Evolutionary conservation across 2,888 invertebrate species (phyloP), one percentile per base, ranked within the genome.

Genomic region (Chalcis sispes): DNA sequence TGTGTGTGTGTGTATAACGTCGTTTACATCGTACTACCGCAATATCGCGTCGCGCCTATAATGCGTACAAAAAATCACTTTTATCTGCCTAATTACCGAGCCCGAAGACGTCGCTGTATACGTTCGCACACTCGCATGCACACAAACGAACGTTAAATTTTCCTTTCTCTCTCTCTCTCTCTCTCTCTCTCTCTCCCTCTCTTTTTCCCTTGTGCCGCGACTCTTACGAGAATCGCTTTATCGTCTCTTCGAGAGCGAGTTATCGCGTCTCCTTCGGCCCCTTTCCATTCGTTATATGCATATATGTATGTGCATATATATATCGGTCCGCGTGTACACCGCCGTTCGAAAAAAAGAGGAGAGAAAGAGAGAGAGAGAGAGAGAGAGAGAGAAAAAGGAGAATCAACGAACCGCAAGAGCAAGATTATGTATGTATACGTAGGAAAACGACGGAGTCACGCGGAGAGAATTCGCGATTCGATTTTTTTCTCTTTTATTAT

Each of bases 81-180:
- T 59, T 70, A 75, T 75, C 75, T 70, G 52, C 70, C 64, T 75
- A 75, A 75, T 75, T 75, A 75, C 70, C n/a, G 40, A 25, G 7
- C 18, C 61, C 29, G 46, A 48, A 15, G 36, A 23, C 58, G 25
- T 18, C 8, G 20, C 23, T 29, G 8, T 13, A 40, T 42, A 23
- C 15, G 1, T 54, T 3, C n/a, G 25, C 46, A 18, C 46, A 25
- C 23, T 36, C 18, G 20, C n/a, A 29, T 52, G 36, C 52, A 25
- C 32, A 46, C n/a, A 46, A 46, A 10, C 5, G 15, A 46, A 25
- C 13, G 64, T 18, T 29, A 1, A 8, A 15, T 29, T 46, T n/a
- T 46, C 64, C 42, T 42, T 42, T 8, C 42, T 2, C 15, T 13
- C 42, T 42, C 42, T 10, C 20, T 50, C 48, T 64, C 32, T n/a